A percentile compares a stretch with the other conserved stretches of the same genome.
These are phyloP conservation scores for Hydrophis major DNA, from an alignment of 2,797 vertebrate species.

Conservation along the genomic window DNA sequence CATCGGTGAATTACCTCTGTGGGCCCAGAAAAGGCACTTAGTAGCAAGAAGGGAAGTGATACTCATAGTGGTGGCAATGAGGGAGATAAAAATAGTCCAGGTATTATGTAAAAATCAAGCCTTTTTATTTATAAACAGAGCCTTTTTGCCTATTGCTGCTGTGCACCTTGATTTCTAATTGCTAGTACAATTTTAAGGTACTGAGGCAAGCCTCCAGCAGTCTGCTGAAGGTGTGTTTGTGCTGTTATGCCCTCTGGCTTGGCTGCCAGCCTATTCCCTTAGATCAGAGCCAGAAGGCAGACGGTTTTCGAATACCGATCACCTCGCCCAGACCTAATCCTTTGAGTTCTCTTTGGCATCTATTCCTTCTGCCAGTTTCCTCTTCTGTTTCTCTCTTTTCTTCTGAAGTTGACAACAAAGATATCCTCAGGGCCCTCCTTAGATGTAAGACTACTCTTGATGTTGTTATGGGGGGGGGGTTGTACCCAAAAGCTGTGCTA, in stretches of 20 bases:
- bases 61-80: background rate
- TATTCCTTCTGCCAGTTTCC: conserved; percentile 99
- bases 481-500: conserved; percentile 98
- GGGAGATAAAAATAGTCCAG: conserved; percentile 42
- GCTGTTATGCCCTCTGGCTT: conserved; percentile 99
- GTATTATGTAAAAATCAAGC: conserved; percentile 63
- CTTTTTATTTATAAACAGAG: conserved; percentile 66
- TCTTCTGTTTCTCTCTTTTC: conserved; percentile 99
- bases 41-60: conserved; percentile 35
- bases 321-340: conserved; percentile 98
- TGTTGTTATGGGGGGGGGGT: conserved; percentile 88
- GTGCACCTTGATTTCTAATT: conserved; percentile 82
- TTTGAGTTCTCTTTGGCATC: conserved; percentile 99
- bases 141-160: conserved; percentile 67
- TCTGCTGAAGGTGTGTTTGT: conserved; percentile 97
- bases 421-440: conserved; percentile 99
- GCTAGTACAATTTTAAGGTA: conserved; percentile 83
- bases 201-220: conserved; percentile 87
- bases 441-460: conserved; percentile 99
- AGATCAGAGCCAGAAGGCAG: conserved; percentile 99
- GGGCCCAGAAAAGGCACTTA: conserved; percentile 31
- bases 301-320: conserved; percentile 99
- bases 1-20: conserved; percentile 59
- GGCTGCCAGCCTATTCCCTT: conserved; percentile 99
- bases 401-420: conserved; percentile 99